A percentile compares a stretch with the other conserved stretches of the same genome.
Evolutionary conservation across 2,888 invertebrate genomes (phyloP).

Genomic region (Odontocerum albicorne): DNA sequence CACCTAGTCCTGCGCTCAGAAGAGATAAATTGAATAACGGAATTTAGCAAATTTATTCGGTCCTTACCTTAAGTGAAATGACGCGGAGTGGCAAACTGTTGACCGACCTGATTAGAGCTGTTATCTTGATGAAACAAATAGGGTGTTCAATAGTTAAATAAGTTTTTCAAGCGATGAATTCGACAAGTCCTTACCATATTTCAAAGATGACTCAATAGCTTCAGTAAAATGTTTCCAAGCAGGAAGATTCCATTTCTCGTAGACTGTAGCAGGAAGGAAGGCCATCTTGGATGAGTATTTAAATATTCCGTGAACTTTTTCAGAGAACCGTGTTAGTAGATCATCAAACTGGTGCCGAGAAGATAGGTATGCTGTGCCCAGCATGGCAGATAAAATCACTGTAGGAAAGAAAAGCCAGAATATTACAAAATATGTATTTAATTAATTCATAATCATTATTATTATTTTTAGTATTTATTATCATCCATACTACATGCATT

Average conservation of each 20-base stretch:
- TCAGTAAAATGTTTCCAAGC: slow-evolving; percentile 74
- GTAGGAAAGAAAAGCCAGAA: slow-evolving; percentile 38
- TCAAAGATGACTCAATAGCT: slow-evolving; percentile 64
- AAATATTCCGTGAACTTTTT: slow-evolving; percentile 72
- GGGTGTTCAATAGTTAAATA: too few species aligned
- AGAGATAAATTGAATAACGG: too few species aligned
- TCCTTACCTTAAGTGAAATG: too few species aligned
- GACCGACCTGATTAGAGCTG: too few species aligned
- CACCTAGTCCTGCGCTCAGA: too few species aligned
- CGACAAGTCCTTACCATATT: slow-evolving; percentile 54
- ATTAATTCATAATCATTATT: too few species aligned
- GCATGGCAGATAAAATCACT: slow-evolving; percentile 62
- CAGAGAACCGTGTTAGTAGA: slow-evolving; percentile 59
- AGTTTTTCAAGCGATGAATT: too few species aligned
- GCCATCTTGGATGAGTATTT: slow-evolving; percentile 69
- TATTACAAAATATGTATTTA: not conserved
- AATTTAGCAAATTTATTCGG: too few species aligned
- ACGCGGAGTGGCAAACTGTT: too few species aligned
- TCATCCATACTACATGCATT: too few species aligned
- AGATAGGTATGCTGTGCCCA: slow-evolving; percentile 43
- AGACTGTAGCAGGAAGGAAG: slow-evolving; percentile 66
- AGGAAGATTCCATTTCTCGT: slow-evolving; percentile 62
- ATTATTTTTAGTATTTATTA: too few species aligned
- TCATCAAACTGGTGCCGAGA: slow-evolving; percentile 45
- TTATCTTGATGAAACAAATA: too few species aligned